Evolutionary conservation across 2,113 vertebrate genomes (phyloP), one percentile per base, ranked within the genome.

Genomic region (Hemichromis elongatus): DNA sequence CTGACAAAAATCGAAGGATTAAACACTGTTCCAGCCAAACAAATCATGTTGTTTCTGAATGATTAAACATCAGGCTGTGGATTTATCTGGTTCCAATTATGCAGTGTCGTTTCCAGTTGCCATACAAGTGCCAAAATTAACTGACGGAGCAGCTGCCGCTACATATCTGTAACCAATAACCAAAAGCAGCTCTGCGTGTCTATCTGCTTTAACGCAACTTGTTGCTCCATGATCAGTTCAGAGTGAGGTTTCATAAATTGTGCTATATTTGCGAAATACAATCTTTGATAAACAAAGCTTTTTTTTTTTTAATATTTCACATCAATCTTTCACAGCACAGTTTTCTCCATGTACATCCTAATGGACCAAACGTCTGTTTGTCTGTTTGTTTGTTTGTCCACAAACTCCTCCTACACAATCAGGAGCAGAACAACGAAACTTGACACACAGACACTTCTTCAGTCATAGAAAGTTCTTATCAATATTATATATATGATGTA

Each of bases 51-150:
- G 30, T 55, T 45, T 70, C 14, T 70, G 66, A 70, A 70, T 70
- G 13, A 6, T 70, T 13, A 70, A 70, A 70, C 26, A 45, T 42
- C 13, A 45, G 21, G 21, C 52, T 55, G 52, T 24, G 10, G 9
- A 56, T 56, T 24, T 56, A 16, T 79, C 50, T 55, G 53, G 77
- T 24, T 79, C 5, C 9, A 78, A 24, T 21, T 54, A 35, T 37
- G 19, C n/a, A 37, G 26, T 53, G 7, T 14, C 0, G 0, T 54
- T 78, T 14, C 50, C n/a, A 53, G 33, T 54, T 78, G 19, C 50
- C n/a, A 53, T 24, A 37, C 9, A 54, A 35, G 63, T 24, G 13
- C 21, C n/a, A 42, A 24, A 42, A 70, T 42, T 26, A 70, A 21
- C 13, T 24, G 63, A 70, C 1, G 1, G 13, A 70, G 21, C 45